A percentile compares a stretch with the other conserved stretches of the same genome.
These are phyloP conservation scores for Caenorhabditis afra DNA, from an alignment of 2,888 invertebrate species.

Conservation along the genomic window DNA sequence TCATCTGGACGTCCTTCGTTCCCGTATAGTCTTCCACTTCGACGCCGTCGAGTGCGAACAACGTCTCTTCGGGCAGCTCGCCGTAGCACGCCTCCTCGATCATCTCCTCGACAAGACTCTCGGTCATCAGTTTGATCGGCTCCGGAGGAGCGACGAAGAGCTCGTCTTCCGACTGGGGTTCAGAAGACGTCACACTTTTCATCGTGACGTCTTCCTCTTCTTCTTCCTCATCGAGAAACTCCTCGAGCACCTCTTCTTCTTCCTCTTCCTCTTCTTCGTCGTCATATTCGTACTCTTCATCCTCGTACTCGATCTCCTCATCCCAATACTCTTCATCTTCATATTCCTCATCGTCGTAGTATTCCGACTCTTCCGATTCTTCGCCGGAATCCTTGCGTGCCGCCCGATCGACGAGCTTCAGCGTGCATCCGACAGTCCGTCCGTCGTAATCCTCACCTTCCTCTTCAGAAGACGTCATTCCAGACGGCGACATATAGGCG, in stretches of 20 bases:
- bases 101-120: constrained; percentile 51
- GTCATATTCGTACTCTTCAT: constrained; percentile 62
- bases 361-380: constrained; percentile 68
- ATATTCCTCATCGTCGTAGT: constrained; percentile 62
- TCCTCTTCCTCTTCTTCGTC: constrained; percentile 62
- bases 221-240: constrained; percentile 56
- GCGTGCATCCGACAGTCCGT: constrained; percentile 71
- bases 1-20: constrained; percentile 57
- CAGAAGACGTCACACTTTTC: constrained; percentile 42
- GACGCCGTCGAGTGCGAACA: constrained; percentile 41
- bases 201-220: constrained; percentile 33
- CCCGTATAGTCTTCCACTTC: constrained; percentile 58
- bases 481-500: constrained; percentile 67
- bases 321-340: constrained; percentile 73
- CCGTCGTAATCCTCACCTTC: constrained; percentile 61
- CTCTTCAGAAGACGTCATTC: constrained; percentile 60
- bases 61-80: constrained; percentile 51
- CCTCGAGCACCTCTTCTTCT: constrained; percentile 53
- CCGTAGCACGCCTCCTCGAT: constrained; percentile 52
- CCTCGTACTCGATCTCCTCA: constrained; percentile 68
- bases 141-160: constrained; percentile 8
- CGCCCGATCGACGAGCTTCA: constrained; percentile 74
- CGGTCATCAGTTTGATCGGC: constrained; percentile 44
- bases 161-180: constrained; percentile 36
- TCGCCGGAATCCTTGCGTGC: constrained; percentile 72